These are phyloP conservation scores for Scaptomyza flava DNA, from an alignment of 2,888 invertebrate genomes.

Conservation along the genomic window DNA sequence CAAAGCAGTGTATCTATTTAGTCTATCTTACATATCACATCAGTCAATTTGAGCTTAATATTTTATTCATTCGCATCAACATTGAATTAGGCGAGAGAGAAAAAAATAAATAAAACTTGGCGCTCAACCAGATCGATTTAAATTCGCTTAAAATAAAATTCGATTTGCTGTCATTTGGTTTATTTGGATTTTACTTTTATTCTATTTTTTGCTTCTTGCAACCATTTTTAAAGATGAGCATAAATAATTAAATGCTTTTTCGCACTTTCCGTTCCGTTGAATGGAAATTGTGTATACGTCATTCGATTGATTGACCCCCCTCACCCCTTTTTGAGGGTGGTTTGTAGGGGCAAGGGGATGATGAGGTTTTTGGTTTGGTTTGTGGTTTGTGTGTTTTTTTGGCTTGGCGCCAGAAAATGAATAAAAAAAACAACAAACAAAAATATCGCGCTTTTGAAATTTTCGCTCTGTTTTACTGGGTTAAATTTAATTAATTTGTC, in stretches of 20 bases:
- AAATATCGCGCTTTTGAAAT: constrained; percentile 48
- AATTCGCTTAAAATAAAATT: constrained; percentile 50
- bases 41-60: background rate
- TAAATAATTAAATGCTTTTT: constrained; percentile 74
- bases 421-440: background rate
- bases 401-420: constrained; percentile 52
- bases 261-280: constrained; percentile 59
- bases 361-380: background rate
- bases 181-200: background rate
- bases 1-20: background rate
- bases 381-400: constrained; percentile 29
- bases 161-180: constrained; percentile 16
- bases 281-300: constrained; percentile 52
- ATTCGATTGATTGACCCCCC: constrained; percentile 12
- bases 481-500: constrained; percentile 80
- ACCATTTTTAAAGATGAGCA: constrained; percentile 64
- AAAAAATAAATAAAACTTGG: constrained; percentile 40
- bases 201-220: constrained; percentile 2
- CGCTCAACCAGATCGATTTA: constrained; percentile 62
- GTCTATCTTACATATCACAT: background rate
- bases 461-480: constrained; percentile 66
- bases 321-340: background rate
- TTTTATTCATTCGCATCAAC: constrained; percentile 20
- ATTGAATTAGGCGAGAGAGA: constrained; percentile 28
- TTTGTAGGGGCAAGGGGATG: background rate